These are phyloP conservation scores for Erpetoichthys calabaricus DNA, from an alignment of 2,797 vertebrate genomes.

Conservation along the genomic window DNA sequence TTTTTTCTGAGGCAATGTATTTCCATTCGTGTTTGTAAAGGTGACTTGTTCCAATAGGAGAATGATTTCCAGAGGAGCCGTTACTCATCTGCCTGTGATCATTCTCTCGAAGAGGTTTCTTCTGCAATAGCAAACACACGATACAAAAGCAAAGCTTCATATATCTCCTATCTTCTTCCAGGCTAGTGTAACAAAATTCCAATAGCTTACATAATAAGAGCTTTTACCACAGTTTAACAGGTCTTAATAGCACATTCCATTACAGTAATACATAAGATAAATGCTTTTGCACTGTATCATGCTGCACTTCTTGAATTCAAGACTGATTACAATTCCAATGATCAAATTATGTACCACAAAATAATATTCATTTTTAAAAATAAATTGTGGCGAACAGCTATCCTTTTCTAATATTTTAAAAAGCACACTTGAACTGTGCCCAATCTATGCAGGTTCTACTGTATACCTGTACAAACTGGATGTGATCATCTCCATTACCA, in stretches of 20 bases:
- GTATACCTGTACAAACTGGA: constrained; percentile 99
- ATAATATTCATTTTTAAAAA: not conserved
- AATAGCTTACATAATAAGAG: too few relatives aligned
- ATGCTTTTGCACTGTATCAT: too few relatives aligned
- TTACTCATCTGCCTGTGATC: constrained; percentile 84
- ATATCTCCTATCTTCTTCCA: too few relatives aligned
- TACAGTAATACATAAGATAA: too few relatives aligned
- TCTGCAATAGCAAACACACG: constrained; percentile 96
- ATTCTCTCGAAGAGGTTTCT: constrained; percentile 89
- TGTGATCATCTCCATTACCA: constrained; percentile 96
- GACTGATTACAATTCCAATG: too few relatives aligned
- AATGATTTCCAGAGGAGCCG: constrained; percentile 82
- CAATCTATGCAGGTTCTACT: constrained; percentile 50
- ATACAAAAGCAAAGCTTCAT: constrained; percentile 71
- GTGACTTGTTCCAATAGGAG: constrained; percentile 68
- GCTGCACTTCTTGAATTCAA: too few relatives aligned
- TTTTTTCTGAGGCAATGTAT: constrained; percentile 96
- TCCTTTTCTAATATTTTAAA: constrained; percentile 26
- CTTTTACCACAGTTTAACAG: too few relatives aligned
- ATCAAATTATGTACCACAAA: too few relatives aligned
- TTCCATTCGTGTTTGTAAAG: constrained; percentile 90
- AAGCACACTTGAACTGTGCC: constrained; percentile 35
- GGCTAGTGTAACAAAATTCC: too few relatives aligned
- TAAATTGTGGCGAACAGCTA: constrained; percentile 9
- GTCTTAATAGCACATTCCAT: too few relatives aligned